Base-by-base conservation (phyloP, 1,140 invertebrate genomes). In the Drosophila mauritiana region DNA sequence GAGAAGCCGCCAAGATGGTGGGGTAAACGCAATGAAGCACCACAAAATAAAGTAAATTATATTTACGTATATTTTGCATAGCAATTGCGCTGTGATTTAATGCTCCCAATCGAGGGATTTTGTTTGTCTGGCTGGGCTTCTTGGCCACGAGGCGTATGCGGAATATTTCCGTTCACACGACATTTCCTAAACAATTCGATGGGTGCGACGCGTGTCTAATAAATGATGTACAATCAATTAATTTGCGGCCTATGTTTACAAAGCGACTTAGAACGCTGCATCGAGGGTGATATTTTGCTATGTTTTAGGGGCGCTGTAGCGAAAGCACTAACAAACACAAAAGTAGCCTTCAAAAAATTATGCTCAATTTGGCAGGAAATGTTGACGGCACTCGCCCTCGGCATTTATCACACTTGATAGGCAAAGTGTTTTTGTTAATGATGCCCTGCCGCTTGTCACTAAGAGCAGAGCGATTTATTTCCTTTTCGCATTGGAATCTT, bases 161-260 rank as follows among this genome's bases (percentile, higher is more conserved):
- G 68, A 74, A 85, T 42, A 56, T 64, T 85, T 58, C 34, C 76
- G 67, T 73, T 84, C 77, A 65, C 62, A 77, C 49, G 56, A 85
- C 55, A 85, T 73, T 80, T 59, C 61, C 62, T 56, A 64, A 73
- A 69, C 57, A 43, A 54, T 45, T 46, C 55, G 43, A 43, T 42
- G 54, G 57, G 22, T 10, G 27, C 53, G 64, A 62, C 74, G 82
- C 74, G 78, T 75, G 82, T 61, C 78, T 85, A 86, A 86, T 85
- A 86, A 85, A 85, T 85, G 82, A 85, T 85, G 75, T 80, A 85
- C 78, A 86, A 85, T 85, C 82, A 86, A 86, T 85, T 85, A 85
- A 85, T 85, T 85, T 85, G 82, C 61, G 78, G 82, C 69, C 65
- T 85, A 69, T 85, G 74, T 85, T 86, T 85, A 64, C 82, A 70